phyloP scores from a whole-genome alignment of 2,113 vertebrate species.

The Marmota monax region DNA sequence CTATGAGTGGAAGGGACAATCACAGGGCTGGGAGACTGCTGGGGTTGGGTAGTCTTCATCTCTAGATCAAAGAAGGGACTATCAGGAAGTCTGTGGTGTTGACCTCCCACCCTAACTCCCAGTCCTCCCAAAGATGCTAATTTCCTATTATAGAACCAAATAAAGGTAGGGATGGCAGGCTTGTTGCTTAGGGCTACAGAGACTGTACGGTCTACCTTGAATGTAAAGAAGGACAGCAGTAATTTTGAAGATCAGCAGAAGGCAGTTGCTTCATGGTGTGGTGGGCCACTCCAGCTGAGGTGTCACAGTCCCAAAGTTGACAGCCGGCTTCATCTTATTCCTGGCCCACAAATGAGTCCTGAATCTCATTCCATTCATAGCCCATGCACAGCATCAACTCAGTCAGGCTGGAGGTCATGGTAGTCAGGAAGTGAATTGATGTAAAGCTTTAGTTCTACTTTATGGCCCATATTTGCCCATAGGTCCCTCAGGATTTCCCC shows the following conservation, averaged over 20 bases:
- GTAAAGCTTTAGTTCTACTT: not conserved
- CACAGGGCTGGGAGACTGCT: constrained; percentile 88
- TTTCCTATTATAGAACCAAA: constrained; percentile 88
- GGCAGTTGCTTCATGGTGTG: constrained; percentile 88
- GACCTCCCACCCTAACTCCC: not conserved
- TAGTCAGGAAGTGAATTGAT: constrained; percentile 27
- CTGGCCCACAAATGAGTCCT: constrained; percentile 91
- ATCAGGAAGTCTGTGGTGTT: not conserved
- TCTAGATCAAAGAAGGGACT: constrained; percentile 43
- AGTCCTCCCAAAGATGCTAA: constrained; percentile 86
- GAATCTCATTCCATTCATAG: constrained; percentile 90
- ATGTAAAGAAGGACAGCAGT: constrained; percentile 89
- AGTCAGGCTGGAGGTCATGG: not conserved
- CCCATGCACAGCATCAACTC: constrained; percentile 88
- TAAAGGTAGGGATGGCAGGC: constrained; percentile 80
- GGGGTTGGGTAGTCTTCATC: constrained; percentile 79
- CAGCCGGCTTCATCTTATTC: constrained; percentile 90
- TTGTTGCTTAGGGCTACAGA: constrained; percentile 92
- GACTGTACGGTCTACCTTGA: constrained; percentile 92
- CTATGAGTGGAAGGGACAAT: constrained; percentile 92
- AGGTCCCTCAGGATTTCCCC: not conserved
- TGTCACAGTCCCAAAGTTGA: constrained; percentile 72
- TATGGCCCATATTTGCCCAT: not conserved
- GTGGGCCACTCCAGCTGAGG: constrained; percentile 89
- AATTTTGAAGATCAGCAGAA: constrained; percentile 90